These are phyloP conservation scores for Ctena decussata DNA, from an alignment of 2,888 invertebrate genomes.

Conservation along the genomic window DNA sequence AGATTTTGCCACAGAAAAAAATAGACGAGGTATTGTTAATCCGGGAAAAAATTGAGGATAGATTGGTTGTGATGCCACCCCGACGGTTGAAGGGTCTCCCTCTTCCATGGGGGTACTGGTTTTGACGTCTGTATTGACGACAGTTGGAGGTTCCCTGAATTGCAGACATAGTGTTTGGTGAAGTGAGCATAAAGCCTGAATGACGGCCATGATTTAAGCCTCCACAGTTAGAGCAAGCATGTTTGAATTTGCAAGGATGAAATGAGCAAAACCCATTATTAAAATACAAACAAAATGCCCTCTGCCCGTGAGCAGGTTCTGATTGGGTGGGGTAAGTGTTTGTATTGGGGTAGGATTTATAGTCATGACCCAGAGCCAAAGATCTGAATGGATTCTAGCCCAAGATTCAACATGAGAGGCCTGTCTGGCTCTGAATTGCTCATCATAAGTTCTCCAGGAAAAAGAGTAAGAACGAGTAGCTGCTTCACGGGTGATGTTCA, in stretches of 20 bases:
- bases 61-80: too few relatives aligned
- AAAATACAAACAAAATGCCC: conserved; percentile 17
- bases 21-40: too few relatives aligned
- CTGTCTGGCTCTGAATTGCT: conserved; percentile 31
- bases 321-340: too few relatives aligned
- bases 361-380: conserved; percentile 41
- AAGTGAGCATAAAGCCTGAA: conserved; percentile 2
- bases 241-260: conserved; percentile 3
- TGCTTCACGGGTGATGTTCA: conserved; percentile 29
- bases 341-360: neutral
- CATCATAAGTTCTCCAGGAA: conserved; percentile 34
- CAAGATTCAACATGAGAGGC: conserved; percentile 15
- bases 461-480: conserved; percentile 13
- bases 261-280: conserved; percentile 32
- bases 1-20: too few relatives aligned
- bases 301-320: too few relatives aligned
- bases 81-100: neutral
- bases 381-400: conserved; percentile 32
- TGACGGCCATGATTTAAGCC: conserved; percentile 2
- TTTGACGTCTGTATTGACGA: neutral
- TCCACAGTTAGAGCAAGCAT: conserved; percentile 20
- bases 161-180: neutral
- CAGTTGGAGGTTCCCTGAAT: neutral
- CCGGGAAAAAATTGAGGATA: too few relatives aligned
- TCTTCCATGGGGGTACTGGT: neutral